Conservation (phyloP, 2,113 vertebrate genomes). For the Pyrgilauda ruficollis region DNA sequence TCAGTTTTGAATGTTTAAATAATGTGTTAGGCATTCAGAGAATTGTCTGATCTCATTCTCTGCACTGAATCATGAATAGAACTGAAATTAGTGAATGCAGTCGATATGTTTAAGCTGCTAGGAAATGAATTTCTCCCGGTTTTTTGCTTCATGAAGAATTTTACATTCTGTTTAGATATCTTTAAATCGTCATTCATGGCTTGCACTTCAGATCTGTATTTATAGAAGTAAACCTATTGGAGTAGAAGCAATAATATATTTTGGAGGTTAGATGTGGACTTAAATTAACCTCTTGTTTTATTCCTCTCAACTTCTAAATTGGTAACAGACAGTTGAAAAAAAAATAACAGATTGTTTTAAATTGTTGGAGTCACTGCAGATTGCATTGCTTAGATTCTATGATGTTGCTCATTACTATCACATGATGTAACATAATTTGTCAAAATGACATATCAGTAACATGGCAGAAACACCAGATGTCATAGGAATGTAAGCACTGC, state of each 20-base stretch:
- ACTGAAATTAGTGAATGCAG: background rate
- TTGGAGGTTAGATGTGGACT: background rate
- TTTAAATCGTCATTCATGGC: background rate
- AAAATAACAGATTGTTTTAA: constrained; percentile 36
- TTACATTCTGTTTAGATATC: background rate
- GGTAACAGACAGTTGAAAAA: background rate
- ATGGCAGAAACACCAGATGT: constrained; percentile 48
- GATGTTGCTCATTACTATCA: constrained; percentile 5
- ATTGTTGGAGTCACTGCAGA: constrained; percentile 18
- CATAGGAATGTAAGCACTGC: background rate
- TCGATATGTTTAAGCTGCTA: background rate
- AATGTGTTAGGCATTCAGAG: background rate
- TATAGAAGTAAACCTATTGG: background rate
- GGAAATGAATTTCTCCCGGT: background rate
- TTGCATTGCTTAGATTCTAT: background rate
- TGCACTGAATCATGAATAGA: background rate
- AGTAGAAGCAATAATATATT: background rate
- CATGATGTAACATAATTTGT: constrained; percentile 19
- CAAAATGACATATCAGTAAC: constrained; percentile 25
- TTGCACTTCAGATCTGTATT: background rate
- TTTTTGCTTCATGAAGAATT: background rate
- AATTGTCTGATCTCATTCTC: background rate
- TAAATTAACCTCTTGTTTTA: background rate
- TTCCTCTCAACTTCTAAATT: background rate
- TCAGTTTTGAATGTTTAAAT: background rate